Conservation (phyloP, 2,888 invertebrate genomes). For the Watsonalla binaria region DNA sequence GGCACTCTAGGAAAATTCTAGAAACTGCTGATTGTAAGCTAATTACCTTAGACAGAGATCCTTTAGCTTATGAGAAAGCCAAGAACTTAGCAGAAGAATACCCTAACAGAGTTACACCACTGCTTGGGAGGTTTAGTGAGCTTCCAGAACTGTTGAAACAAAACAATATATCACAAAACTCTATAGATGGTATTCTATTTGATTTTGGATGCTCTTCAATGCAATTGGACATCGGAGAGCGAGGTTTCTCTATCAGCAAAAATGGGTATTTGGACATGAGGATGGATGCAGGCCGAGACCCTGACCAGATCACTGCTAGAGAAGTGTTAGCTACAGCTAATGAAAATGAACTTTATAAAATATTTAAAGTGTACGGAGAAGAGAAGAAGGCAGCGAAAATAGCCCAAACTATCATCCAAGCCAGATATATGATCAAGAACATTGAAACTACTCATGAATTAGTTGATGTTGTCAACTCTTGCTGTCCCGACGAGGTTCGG, state of each 20-base stretch:
- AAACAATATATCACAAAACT: conserved; percentile 78
- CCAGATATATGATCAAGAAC: conserved; percentile 85
- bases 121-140: conserved; percentile 93
- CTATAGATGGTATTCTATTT: conserved; percentile 92
- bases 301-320: conserved; percentile 88
- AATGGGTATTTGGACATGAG: conserved; percentile 97
- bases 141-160: conserved; percentile 82
- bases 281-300: conserved; percentile 89
- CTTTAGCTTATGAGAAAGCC: conserved; percentile 85
- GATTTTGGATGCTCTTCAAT: conserved; percentile 97
- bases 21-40: conserved; percentile 82
- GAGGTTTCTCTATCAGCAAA: conserved; percentile 92
- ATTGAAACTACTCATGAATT: conserved; percentile 91
- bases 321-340: conserved; percentile 90
- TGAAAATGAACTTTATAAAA: conserved; percentile 87
- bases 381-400: conserved; percentile 92
- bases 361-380: conserved; percentile 95
- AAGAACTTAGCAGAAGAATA: conserved; percentile 81
- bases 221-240: conserved; percentile 89
- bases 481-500: conserved; percentile 76
- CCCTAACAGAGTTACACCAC: conserved; percentile 85
- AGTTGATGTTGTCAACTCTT: conserved; percentile 84
- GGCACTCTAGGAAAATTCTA: conserved; percentile 88
- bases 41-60: conserved; percentile 93
- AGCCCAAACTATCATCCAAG: conserved; percentile 91